Percentiles rank a stretch among this genome's conserved stretches.
Conservation (phyloP, 1,140 invertebrate genomes). For the Drosophila gunungcola region DNA sequence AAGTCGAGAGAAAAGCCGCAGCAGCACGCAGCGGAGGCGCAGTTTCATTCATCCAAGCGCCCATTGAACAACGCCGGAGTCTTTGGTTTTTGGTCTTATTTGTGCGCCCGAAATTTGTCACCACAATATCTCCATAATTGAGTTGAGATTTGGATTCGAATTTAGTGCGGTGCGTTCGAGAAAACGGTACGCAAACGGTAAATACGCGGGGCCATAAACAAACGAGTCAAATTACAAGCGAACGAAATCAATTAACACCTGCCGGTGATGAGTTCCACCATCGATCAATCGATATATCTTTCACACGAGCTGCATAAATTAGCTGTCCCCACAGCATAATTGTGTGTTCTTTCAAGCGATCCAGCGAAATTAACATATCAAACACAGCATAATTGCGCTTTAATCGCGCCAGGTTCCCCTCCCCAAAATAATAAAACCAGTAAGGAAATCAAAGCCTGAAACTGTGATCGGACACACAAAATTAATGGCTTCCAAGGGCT, state of each 20-base stretch:
- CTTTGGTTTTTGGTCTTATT: slow-evolving; percentile 51
- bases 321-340: slow-evolving; percentile 34
- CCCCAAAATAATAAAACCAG: slow-evolving; percentile 43
- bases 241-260: slow-evolving; percentile 81
- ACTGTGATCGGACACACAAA: slow-evolving; percentile 21
- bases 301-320: slow-evolving; percentile 77
- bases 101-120: slow-evolving; percentile 60
- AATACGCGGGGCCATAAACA: slow-evolving; percentile 48
- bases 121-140: slow-evolving; percentile 54
- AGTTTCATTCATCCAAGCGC: slow-evolving; percentile 72
- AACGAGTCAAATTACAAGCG: slow-evolving; percentile 67
- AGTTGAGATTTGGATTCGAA: slow-evolving; percentile 50
- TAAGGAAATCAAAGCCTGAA: slow-evolving; percentile 31
- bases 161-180: slow-evolving; percentile 16
- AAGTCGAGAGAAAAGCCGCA: slow-evolving; percentile 71
- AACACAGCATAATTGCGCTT: slow-evolving; percentile 80
- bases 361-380: slow-evolving; percentile 76
- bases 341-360: slow-evolving; percentile 66
- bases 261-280: slow-evolving; percentile 52
- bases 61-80: slow-evolving; percentile 45
- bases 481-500: slow-evolving; percentile 30
- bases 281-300: slow-evolving; percentile 49
- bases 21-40: slow-evolving; percentile 52
- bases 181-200: slow-evolving; percentile 49
- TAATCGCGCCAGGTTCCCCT: slow-evolving; percentile 54